phyloP scores from a whole-genome alignment of 2,888 invertebrate species.

The Isoperla grammatica region DNA sequence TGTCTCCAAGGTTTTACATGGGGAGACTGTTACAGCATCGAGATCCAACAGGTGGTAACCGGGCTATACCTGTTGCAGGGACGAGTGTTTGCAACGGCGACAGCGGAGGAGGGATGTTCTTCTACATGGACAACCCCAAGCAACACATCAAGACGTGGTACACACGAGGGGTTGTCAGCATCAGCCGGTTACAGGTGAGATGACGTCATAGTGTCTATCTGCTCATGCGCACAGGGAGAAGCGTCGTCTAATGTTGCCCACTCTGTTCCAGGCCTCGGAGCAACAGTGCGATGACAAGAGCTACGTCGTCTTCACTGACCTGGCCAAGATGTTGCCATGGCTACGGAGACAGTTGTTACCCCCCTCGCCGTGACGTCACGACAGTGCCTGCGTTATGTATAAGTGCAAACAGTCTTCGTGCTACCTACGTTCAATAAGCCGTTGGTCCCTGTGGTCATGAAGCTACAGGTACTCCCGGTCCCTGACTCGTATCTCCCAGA shows the following conservation, averaged over 20 bases:
- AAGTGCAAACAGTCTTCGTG: too few species aligned
- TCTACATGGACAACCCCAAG: slow-evolving; percentile 9
- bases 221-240: too few species aligned
- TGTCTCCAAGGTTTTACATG: too few species aligned
- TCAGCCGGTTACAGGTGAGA: slow-evolving; percentile 4
- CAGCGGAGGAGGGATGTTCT: slow-evolving; percentile 21
- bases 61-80: slow-evolving; percentile 17
- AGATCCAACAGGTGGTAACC: too few species aligned
- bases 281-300: neutral
- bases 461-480: too few species aligned
- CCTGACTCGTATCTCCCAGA: too few species aligned
- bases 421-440: too few species aligned
- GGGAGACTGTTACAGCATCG: too few species aligned
- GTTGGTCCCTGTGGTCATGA: too few species aligned
- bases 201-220: too few species aligned
- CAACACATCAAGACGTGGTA: slow-evolving; percentile 10
- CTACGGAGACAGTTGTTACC: neutral
- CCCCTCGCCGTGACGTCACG: neutral
- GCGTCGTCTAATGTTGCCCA: too few species aligned
- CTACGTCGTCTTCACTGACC: slow-evolving; percentile 15
- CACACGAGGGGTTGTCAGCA: slow-evolving; percentile 17
- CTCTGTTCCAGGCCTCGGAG: neutral
- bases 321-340: neutral
- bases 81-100: slow-evolving; percentile 26
- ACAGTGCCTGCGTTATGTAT: too few species aligned